phyloP scores from a whole-genome alignment of 92 coral and sea anemone species.

The Meandrina meandrites region DNA sequence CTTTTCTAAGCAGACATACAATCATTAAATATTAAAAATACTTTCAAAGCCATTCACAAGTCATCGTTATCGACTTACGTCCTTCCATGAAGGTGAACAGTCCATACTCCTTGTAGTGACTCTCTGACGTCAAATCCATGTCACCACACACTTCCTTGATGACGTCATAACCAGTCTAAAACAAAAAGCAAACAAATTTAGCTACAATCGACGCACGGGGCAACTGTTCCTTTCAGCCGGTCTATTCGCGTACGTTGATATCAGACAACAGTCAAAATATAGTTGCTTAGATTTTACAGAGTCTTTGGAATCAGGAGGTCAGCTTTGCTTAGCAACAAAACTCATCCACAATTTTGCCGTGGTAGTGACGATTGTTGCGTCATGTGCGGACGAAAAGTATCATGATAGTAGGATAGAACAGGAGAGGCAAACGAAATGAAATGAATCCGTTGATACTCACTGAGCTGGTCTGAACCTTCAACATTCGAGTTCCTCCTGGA shows the following conservation, averaged over 20 bases:
- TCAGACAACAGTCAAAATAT: neutral
- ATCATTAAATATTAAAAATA: no score
- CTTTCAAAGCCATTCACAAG: neutral
- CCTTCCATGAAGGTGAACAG: slow-evolving; percentile 70
- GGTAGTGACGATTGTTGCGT: no score
- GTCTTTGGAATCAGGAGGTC: no score
- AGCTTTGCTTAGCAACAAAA: no score
- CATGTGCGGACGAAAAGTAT: no score
- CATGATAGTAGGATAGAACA: no score
- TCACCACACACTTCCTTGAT: slow-evolving; percentile 88
- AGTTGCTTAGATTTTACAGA: neutral
- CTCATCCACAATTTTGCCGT: no score
- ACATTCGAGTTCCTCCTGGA: slow-evolving; percentile 90
- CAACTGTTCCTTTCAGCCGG: neutral
- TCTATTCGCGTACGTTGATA: neutral
- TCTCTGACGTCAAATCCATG: slow-evolving; percentile 76
- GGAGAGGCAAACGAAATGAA: neutral
- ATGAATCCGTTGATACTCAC: slow-evolving; percentile 53
- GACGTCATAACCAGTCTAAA: slow-evolving; percentile 89
- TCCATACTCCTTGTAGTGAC: slow-evolving; percentile 83
- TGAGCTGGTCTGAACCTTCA: slow-evolving; percentile 95
- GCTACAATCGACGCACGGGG: neutral
- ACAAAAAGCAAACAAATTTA: neutral
- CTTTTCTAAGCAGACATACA: no score
- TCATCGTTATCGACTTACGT: slow-evolving; percentile 36